phyloP scores from a whole-genome alignment of 2,888 invertebrate species.

The Temnothorax unifasciatus region DNA sequence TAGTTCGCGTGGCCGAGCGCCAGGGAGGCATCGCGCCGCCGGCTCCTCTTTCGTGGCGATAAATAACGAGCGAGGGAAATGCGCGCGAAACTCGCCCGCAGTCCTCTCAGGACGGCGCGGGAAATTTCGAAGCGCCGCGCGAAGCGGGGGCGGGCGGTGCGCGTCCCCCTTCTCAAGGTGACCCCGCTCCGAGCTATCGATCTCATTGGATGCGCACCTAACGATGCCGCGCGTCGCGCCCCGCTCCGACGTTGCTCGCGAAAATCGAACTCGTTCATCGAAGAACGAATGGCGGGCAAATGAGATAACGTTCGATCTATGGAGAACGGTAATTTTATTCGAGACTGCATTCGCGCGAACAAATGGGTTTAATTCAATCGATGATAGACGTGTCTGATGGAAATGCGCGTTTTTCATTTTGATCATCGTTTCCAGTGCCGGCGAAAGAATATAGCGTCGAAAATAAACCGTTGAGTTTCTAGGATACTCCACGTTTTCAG shows the following conservation, averaged over 20 bases:
- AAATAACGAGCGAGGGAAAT: slow-evolving; percentile 30
- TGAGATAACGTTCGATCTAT: neutral
- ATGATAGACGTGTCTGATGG: neutral
- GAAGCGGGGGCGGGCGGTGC: neutral
- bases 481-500: neutral
- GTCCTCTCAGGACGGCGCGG: slow-evolving; percentile 46
- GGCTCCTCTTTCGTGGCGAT: slow-evolving; percentile 33
- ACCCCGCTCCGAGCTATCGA: slow-evolving; percentile 63
- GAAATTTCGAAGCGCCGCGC: slow-evolving; percentile 46
- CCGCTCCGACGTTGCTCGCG: slow-evolving; percentile 2
- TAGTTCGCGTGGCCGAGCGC: slow-evolving; percentile 69
- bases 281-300: neutral
- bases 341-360: neutral
- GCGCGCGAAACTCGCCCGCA: slow-evolving; percentile 30
- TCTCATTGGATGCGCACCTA: slow-evolving; percentile 32
- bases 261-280: neutral
- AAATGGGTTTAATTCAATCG: neutral
- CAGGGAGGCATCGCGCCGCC: slow-evolving; percentile 40
- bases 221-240: neutral
- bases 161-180: slow-evolving; percentile 64
- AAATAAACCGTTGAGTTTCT: neutral
- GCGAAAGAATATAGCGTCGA: neutral
- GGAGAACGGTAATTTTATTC: neutral
- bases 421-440: neutral
- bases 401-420: neutral